phyloP scores from a whole-genome alignment of 1,140 invertebrate genomes.

The Heliconius hermathena region DNA sequence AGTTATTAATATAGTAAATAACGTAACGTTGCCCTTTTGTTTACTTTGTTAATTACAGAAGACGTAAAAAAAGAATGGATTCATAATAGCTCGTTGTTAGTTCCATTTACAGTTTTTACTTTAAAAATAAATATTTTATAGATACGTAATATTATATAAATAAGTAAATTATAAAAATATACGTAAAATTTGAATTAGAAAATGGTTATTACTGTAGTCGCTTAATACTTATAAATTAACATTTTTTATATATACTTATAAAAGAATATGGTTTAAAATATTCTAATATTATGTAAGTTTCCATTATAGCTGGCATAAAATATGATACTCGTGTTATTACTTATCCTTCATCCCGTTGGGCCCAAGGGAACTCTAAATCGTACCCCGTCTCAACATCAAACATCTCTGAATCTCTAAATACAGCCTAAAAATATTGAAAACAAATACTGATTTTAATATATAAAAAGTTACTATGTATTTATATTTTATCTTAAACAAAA shows the following conservation, averaged over 20 bases:
- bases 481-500: neutral
- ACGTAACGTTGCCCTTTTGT: too few species aligned
- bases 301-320: slow-evolving; percentile 26
- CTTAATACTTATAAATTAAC: neutral
- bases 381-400: slow-evolving; percentile 44
- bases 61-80: too few species aligned
- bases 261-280: neutral
- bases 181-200: too few species aligned
- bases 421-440: slow-evolving; percentile 24
- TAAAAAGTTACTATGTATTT: neutral
- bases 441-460: slow-evolving; percentile 7
- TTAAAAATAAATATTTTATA: too few species aligned
- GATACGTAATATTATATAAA: too few species aligned
- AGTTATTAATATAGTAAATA: too few species aligned
- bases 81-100: too few species aligned
- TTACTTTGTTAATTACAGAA: too few species aligned
- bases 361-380: slow-evolving; percentile 50
- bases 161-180: too few species aligned
- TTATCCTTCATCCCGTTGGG: slow-evolving; percentile 30
- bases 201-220: too few species aligned
- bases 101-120: too few species aligned
- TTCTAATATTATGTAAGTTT: slow-evolving; percentile 11
- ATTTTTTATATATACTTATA: neutral
- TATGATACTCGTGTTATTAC: slow-evolving; percentile 35
- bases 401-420: slow-evolving; percentile 27